Evolutionary conservation across 92 coral and sea anemone genomes (phyloP), one percentile per base, ranked within the genome.

Genomic region (Blastomussa wellsi): DNA sequence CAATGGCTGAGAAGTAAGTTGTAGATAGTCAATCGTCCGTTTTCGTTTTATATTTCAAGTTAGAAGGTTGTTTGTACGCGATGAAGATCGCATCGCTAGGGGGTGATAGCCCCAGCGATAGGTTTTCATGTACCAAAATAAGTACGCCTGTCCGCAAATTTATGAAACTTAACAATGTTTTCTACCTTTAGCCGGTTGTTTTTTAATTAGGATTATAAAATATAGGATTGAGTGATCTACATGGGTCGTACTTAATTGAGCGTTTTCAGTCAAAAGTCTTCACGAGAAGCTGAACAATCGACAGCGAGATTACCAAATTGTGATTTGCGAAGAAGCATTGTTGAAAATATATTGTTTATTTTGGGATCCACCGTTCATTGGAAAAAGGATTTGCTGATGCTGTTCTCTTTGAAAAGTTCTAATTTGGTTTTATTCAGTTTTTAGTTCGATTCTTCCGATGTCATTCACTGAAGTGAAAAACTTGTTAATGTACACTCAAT

Each of bases 1-100:
- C 47, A 73, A 94, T 94, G 97, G 95, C 97, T 52, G 95, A 94
- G 87, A 94, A 94, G 97, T 94, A 94, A 90, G 97, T 92, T 78
- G 1, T 11, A 7, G 48, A 12, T 10, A 77, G 42, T 64, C 12
- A 57, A 42, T 32, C 20, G 26, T 17, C 79, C n/a, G 41, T 57
- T 72, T 47, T 9, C 39, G 31, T 15, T 57, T 16, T 17, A 14
- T 31, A 26, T 60, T 33, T 28, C 37, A 41, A 28, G 73, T 73
- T 59, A 83, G 74, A 1, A 3, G 38, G 74, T 60, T 44, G 87
- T 74, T 59, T 74, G 79, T 37, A 22, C 48, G 53, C 26, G 28
- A 71, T 69, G 57, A 74, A 83, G 77, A 36, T 52, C 78, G 22
- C 16, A 44, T 53, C 52, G 39, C 39, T 38, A 72, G 69, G 71